Evolutionary conservation across 1,140 invertebrate genomes (phyloP).

Genomic region (Drosophila nannoptera): DNA sequence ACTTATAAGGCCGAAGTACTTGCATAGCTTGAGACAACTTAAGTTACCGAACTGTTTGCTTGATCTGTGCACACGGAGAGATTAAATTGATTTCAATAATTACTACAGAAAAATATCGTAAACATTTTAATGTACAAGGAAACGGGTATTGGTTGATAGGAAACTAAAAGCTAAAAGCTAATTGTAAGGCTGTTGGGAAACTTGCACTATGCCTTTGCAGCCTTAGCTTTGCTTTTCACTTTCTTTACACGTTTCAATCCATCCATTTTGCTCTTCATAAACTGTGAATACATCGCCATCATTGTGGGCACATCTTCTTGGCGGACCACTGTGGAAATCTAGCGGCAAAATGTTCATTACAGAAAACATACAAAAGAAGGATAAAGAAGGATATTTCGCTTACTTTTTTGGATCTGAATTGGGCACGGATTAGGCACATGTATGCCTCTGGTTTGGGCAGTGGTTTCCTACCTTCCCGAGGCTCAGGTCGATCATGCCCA

Average conservation of each 20-base stretch:
- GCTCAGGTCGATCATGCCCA: slow-evolving; percentile 85
- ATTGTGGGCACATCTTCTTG: slow-evolving; percentile 92
- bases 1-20: slow-evolving; percentile 41
- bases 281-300: slow-evolving; percentile 89
- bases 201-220: slow-evolving; percentile 78
- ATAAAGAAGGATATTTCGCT: not conserved
- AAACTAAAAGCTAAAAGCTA: slow-evolving; percentile 62
- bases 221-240: slow-evolving; percentile 85
- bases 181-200: slow-evolving; percentile 12
- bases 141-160: slow-evolving; percentile 30
- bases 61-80: slow-evolving; percentile 28
- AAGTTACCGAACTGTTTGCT: slow-evolving; percentile 45
- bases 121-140: slow-evolving; percentile 63
- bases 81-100: not conserved
- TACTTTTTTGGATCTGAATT: slow-evolving; percentile 85
- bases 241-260: slow-evolving; percentile 91
- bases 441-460: slow-evolving; percentile 83
- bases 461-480: slow-evolving; percentile 81
- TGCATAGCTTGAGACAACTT: slow-evolving; percentile 35
- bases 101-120: slow-evolving; percentile 16
- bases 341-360: not conserved
- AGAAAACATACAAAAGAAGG: not conserved
- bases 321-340: slow-evolving; percentile 87
- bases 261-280: slow-evolving; percentile 90
- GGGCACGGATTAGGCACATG: slow-evolving; percentile 87